These are phyloP conservation scores for Menidia menidia DNA, from an alignment of 2,797 vertebrate genomes.

Conservation along the genomic window DNA sequence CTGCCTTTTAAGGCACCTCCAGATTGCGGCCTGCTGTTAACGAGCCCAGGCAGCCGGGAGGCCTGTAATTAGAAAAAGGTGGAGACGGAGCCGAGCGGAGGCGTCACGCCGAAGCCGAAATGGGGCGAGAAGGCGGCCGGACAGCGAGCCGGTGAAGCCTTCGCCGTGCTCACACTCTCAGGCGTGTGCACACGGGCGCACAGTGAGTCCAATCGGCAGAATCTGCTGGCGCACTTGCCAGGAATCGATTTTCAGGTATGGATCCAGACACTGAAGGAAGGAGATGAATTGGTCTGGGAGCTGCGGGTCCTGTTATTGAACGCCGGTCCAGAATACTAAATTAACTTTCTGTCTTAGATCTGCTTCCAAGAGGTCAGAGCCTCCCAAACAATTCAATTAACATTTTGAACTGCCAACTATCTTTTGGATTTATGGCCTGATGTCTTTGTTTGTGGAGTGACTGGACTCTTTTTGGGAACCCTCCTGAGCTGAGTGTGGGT, in stretches of 20 bases:
- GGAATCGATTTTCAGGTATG: conserved; percentile 44
- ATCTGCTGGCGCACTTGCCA: conserved; percentile 22
- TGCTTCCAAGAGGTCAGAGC: background rate
- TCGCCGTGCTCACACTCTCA: background rate
- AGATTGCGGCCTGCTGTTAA: conserved; percentile 26
- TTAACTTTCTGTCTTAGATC: conserved; percentile 1
- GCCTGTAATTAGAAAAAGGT: conserved; percentile 28
- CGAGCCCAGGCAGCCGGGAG: conserved; percentile 4
- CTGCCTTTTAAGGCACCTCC: background rate
- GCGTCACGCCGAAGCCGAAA: conserved; percentile 9
- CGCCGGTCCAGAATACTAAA: conserved; percentile 7
- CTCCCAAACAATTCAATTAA: conserved; percentile 1
- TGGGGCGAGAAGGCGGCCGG: too few species aligned
- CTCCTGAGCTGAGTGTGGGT: background rate
- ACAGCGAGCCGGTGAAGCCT: background rate
- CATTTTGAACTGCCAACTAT: background rate
- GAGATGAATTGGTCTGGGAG: conserved; percentile 9
- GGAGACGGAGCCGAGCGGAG: conserved; percentile 1
- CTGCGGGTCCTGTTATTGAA: conserved; percentile 18
- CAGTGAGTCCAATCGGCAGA: conserved; percentile 18
- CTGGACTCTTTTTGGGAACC: background rate
- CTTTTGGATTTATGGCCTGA: background rate
- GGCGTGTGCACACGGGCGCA: background rate
- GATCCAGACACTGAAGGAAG: conserved; percentile 33
- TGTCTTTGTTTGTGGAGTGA: background rate